A percentile compares a stretch with the other conserved stretches of the same genome.
Evolutionary conservation across 2,888 invertebrate species (phyloP).

Genomic region (Onthophagus sagittarius): DNA sequence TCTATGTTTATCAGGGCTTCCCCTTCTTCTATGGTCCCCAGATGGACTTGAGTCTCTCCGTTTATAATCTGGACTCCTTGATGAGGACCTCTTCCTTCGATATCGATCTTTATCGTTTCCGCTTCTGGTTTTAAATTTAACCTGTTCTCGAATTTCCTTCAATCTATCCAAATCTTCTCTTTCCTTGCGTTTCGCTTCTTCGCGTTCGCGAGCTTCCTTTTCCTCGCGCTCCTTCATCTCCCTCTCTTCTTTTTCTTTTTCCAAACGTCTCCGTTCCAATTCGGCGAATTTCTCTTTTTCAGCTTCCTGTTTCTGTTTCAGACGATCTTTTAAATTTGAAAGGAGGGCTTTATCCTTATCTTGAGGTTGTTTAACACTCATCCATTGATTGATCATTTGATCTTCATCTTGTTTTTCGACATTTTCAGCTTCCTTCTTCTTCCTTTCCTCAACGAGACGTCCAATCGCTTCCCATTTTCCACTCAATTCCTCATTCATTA

Average conservation of each 20-base stretch:
- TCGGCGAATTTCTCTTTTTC: conserved; percentile 44
- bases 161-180: conserved; percentile 43
- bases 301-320: conserved; percentile 53
- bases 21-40: conserved; percentile 32
- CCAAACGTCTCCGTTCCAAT: conserved; percentile 39
- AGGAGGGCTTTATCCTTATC: conserved; percentile 51
- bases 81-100: conserved; percentile 34
- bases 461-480: conserved; percentile 48
- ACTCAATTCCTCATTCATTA: conserved; percentile 49
- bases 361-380: conserved; percentile 48
- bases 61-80: conserved; percentile 30
- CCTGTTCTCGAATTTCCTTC: conserved; percentile 36
- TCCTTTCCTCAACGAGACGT: conserved; percentile 50
- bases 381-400: conserved; percentile 51
- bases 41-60: conserved; percentile 31
- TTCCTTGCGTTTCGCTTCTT: conserved; percentile 40
- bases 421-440: conserved; percentile 38
- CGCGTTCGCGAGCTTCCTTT: conserved; percentile 39
- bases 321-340: conserved; percentile 52
- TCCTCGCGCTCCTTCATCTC: conserved; percentile 45
- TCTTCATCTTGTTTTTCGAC: conserved; percentile 38
- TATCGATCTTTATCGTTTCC: conserved; percentile 44
- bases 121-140: conserved; percentile 35
- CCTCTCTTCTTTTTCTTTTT: conserved; percentile 46
- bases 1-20: conserved; percentile 32